phyloP scores from a whole-genome alignment of 2,888 invertebrate species.

The Galeruca laticollis region DNA sequence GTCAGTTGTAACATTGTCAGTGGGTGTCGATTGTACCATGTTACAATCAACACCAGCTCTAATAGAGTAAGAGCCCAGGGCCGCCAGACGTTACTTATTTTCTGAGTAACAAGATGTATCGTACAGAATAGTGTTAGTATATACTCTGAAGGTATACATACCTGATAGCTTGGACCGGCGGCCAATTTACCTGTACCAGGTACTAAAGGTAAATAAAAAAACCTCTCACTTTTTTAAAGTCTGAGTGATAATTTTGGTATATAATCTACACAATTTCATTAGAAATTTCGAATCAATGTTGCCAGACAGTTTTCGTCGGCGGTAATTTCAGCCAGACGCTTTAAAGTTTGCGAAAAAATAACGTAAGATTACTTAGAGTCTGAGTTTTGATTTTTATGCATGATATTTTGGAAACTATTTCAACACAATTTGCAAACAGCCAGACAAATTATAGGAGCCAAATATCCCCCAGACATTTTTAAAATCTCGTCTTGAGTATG shows the following conservation, averaged over 20 bases:
- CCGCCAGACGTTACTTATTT: constrained; percentile 19
- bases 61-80: constrained; percentile 18
- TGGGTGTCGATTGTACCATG: too few species aligned
- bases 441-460: constrained; percentile 13
- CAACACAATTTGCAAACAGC: background rate
- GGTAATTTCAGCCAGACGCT: constrained; percentile 12
- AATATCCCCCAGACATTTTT: background rate
- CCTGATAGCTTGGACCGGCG: constrained; percentile 12
- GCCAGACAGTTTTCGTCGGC: constrained; percentile 10
- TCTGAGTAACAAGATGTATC: constrained; percentile 15
- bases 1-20: too few species aligned
- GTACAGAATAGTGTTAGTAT: background rate
- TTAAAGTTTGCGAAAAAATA: background rate
- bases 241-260: background rate
- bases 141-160: background rate
- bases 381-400: constrained; percentile 5
- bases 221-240: constrained; percentile 9
- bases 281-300: background rate
- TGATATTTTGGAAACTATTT: constrained; percentile 10
- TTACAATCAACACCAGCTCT: too few species aligned
- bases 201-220: constrained; percentile 21
- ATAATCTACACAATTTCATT: constrained; percentile 14
- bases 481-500: constrained; percentile 8
- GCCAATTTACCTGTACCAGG: constrained; percentile 20
- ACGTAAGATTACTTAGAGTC: constrained; percentile 1